Percentiles rank a stretch among this genome's conserved stretches.
phyloP scores from a whole-genome alignment of 2,888 invertebrate species.

The Piscicola geometra region DNA sequence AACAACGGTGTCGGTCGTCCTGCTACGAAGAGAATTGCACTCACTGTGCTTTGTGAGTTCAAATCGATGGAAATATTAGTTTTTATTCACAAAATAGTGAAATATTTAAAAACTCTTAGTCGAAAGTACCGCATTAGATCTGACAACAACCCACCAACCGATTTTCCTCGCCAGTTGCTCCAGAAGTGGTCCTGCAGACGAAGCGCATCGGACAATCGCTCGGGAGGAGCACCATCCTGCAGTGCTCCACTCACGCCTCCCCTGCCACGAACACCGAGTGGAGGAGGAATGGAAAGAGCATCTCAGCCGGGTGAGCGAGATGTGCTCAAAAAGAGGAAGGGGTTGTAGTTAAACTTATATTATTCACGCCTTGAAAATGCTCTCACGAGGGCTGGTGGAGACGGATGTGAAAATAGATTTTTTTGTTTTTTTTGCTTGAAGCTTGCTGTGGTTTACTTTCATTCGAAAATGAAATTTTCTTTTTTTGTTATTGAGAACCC shows the following conservation, averaged over 20 bases:
- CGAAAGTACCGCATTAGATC: too few species aligned
- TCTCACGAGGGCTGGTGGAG: too few species aligned
- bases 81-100: too few species aligned
- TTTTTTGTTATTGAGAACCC: neutral
- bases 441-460: too few species aligned
- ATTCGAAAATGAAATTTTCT: neutral
- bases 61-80: too few species aligned
- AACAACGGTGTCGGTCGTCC: slow-evolving; percentile 85
- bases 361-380: too few species aligned
- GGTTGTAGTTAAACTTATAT: too few species aligned
- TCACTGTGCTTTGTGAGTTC: slow-evolving; percentile 43
- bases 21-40: slow-evolving; percentile 50
- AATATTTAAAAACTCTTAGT: too few species aligned
- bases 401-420: too few species aligned
- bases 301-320: slow-evolving; percentile 13
- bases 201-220: slow-evolving; percentile 48
- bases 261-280: slow-evolving; percentile 49
- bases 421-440: neutral
- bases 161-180: too few species aligned
- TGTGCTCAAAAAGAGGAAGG: too few species aligned
- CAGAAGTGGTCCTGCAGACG: slow-evolving; percentile 50
- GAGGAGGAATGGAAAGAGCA: slow-evolving; percentile 41
- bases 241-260: slow-evolving; percentile 51
- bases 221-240: slow-evolving; percentile 51
- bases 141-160: too few species aligned